Percentiles rank a stretch among this genome's conserved stretches.
phyloP scores from a whole-genome alignment of 2,113 vertebrate genomes.

The Speoplatyrhinus poulsoni region DNA sequence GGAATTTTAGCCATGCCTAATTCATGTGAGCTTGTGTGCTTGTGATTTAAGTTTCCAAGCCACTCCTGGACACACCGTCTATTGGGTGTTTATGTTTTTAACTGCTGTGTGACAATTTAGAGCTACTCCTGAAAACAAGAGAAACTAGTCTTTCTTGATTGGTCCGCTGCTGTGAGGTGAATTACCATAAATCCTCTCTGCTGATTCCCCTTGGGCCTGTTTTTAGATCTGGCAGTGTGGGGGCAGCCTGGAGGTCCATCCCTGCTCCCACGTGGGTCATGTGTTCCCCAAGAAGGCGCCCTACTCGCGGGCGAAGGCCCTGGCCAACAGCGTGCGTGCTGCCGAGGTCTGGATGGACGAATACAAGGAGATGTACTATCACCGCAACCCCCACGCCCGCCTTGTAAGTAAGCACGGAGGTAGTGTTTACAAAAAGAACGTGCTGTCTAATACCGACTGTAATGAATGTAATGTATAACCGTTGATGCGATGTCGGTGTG shows the following conservation, averaged over 20 bases:
- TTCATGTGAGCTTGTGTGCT: background rate
- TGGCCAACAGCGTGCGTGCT: conserved; percentile 93
- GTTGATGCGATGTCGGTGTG: background rate
- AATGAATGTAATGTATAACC: background rate
- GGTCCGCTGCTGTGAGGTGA: background rate
- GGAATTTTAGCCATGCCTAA: conserved; percentile 24
- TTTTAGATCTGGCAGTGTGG: conserved; percentile 97
- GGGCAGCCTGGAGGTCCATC: conserved; percentile 92
- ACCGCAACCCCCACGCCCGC: conserved; percentile 89
- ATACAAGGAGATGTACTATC: conserved; percentile 92
- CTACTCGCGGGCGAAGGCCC: conserved; percentile 90
- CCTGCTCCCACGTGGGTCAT: conserved; percentile 96
- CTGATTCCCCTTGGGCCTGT: no score
- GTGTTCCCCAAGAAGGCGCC: conserved; percentile 96
- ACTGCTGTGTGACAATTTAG: background rate
- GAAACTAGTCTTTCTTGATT: conserved; percentile 35
- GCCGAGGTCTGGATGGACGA: conserved; percentile 98
- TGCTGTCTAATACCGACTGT: background rate
- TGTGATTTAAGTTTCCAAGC: background rate
- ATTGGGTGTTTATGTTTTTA: background rate
- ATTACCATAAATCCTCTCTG: no score
- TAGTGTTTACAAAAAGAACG: background rate
- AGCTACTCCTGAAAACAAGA: conserved; percentile 18
- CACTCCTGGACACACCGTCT: background rate
- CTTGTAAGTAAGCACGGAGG: conserved; percentile 78